A percentile compares a stretch with the other conserved stretches of the same genome.
Evolutionary conservation across 2,888 invertebrate genomes (phyloP).

Genomic region (Papilio demoleus): DNA sequence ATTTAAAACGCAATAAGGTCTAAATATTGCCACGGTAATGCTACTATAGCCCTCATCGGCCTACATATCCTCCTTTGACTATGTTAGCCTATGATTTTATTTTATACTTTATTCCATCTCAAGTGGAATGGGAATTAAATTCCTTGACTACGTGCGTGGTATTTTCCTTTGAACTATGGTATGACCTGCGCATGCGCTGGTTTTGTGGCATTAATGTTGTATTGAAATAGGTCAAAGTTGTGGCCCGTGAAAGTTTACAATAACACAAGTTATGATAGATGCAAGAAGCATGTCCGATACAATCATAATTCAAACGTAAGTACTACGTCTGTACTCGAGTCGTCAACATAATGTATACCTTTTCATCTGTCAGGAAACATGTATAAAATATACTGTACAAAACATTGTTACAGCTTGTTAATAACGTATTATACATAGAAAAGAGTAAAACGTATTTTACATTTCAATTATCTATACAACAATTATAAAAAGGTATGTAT

Average conservation of each 20-base stretch:
- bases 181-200: constrained; percentile 23
- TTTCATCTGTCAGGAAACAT: neutral
- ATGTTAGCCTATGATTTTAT: too few species aligned
- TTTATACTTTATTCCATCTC: too few species aligned
- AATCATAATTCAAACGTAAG: constrained; percentile 16
- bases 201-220: constrained; percentile 38
- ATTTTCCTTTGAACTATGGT: constrained; percentile 37
- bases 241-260: constrained; percentile 39
- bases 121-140: neutral
- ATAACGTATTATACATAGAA: too few species aligned
- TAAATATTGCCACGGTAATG: neutral
- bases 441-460: too few species aligned
- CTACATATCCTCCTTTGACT: too few species aligned
- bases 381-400: neutral
- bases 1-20: neutral
- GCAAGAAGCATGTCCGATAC: constrained; percentile 31
- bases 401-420: neutral
- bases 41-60: too few species aligned
- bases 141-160: neutral
- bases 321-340: neutral
- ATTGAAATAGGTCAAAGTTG: constrained; percentile 30
- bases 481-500: too few species aligned
- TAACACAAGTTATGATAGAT: constrained; percentile 37
- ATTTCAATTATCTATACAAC: too few species aligned
- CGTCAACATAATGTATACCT: constrained; percentile 14